Evolutionary conservation across 2,888 invertebrate genomes (phyloP).

Genomic region (Dendrolimus houi): DNA sequence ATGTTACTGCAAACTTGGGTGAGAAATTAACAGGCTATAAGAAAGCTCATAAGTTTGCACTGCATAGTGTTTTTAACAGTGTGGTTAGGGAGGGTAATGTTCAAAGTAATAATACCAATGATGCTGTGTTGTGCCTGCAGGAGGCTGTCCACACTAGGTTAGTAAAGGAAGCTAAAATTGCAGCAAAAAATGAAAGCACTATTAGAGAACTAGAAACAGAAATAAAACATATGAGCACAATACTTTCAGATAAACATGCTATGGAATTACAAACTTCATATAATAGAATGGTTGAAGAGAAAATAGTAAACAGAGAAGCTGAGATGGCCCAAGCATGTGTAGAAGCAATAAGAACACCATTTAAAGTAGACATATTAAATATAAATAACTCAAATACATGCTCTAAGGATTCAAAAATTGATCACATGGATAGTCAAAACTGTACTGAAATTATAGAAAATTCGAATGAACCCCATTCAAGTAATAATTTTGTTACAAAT

Average conservation of each 20-base stretch:
- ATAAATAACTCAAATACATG: constrained; percentile 22
- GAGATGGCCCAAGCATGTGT: constrained; percentile 63
- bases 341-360: constrained; percentile 46
- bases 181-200: constrained; percentile 53
- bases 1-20: constrained; percentile 72
- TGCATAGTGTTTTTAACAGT: constrained; percentile 56
- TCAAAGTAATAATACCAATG: constrained; percentile 46
- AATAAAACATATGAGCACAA: constrained; percentile 61
- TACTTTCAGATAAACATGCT: constrained; percentile 56
- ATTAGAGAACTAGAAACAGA: constrained; percentile 63
- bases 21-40: constrained; percentile 68
- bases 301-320: constrained; percentile 38
- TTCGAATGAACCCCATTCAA: constrained; percentile 30
- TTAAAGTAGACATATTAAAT: constrained; percentile 45
- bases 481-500: constrained; percentile 18
- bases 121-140: constrained; percentile 61
- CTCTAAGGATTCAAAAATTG: neutral
- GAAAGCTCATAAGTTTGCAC: constrained; percentile 41
- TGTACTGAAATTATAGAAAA: constrained; percentile 9
- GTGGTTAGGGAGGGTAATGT: constrained; percentile 59
- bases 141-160: constrained; percentile 59
- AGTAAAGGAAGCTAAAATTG: constrained; percentile 51
- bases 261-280: constrained; percentile 42
- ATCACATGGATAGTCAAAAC: neutral
- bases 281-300: constrained; percentile 42